Base-by-base conservation (phyloP, 2,797 vertebrate genomes). In the Siniperca undulata region DNA sequence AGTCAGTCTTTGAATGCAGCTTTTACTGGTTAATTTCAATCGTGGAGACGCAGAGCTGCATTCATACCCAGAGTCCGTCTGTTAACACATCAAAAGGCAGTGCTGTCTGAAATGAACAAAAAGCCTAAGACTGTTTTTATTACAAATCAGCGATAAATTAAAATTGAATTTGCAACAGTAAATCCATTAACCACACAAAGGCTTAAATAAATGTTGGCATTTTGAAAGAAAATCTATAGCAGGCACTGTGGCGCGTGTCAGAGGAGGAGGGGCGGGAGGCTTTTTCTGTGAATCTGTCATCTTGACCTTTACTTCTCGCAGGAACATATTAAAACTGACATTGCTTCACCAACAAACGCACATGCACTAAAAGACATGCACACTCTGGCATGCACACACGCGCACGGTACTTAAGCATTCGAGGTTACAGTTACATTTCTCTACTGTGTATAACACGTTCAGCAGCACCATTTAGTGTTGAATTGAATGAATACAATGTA, bases 291-390 rank as follows among this genome's bases (percentile, higher is more conserved):
- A 78, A 56, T 90, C 80, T 79, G 79, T 88, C 84, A 86, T 86
- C 74, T 83, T 90, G 80, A 90, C 90, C 80, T 92, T 93, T 90
- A 74, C 75, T 82, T 86, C 80, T 88, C 79, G 79, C 61, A 70
- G 46, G 58, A 91, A 90, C 83, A 86, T 84, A 83, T 86, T 78
- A 86, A 70, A 86, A 76, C 61, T 88, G 82, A 88, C 80, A 84
- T 62, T 80, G 74, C 76, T 74, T 86, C 74, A 67, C 81, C 68
- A 50, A 80, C 76, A 86, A 65, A 88, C 79, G 74, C 70, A 56
- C 70, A 24, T 6, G 60, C 46, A 46, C 17, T 34, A 34, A 62
- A 69, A 68, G 3, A 40, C 74, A 27, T 48, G 30, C 44, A 46
- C 61, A n/a, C 50, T 53, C 48, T 5, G 24, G 7, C 30, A 56